Evolutionary conservation across 2,888 invertebrate species (phyloP).

Genomic region (Osmoderma eremita): DNA sequence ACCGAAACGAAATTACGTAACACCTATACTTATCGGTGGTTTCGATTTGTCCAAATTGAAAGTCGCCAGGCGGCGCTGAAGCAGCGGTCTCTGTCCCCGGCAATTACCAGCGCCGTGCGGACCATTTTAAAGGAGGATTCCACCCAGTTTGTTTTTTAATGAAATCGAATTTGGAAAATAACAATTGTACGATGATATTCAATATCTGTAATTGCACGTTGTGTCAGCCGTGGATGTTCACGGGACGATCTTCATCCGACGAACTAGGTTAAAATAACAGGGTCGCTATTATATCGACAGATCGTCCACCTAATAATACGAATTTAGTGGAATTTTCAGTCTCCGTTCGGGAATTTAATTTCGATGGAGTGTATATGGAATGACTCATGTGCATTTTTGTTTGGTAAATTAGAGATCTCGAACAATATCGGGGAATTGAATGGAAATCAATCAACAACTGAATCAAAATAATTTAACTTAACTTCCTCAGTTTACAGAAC

Average conservation of each 20-base stretch:
- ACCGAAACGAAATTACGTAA: constrained; percentile 30
- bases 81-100: constrained; percentile 13
- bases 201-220: constrained; percentile 35
- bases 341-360: constrained; percentile 19
- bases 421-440: constrained; percentile 47
- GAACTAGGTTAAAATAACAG: constrained; percentile 35
- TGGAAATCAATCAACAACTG: constrained; percentile 48
- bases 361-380: background rate
- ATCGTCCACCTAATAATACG: constrained; percentile 25
- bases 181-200: constrained; percentile 36
- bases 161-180: constrained; percentile 37
- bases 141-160: constrained; percentile 35
- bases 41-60: constrained; percentile 35
- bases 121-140: constrained; percentile 26
- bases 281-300: constrained; percentile 29
- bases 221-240: background rate
- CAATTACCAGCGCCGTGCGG: constrained; percentile 23
- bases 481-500: background rate
- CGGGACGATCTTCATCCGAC: constrained; percentile 19
- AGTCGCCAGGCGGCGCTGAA: constrained; percentile 23
- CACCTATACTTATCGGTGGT: constrained; percentile 34
- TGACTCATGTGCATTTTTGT: constrained; percentile 3
- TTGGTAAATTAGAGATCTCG: background rate
- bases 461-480: no score
- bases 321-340: constrained; percentile 18